phyloP scores from a whole-genome alignment of 2,113 vertebrate species.

The Ammodytes dubius region DNA sequence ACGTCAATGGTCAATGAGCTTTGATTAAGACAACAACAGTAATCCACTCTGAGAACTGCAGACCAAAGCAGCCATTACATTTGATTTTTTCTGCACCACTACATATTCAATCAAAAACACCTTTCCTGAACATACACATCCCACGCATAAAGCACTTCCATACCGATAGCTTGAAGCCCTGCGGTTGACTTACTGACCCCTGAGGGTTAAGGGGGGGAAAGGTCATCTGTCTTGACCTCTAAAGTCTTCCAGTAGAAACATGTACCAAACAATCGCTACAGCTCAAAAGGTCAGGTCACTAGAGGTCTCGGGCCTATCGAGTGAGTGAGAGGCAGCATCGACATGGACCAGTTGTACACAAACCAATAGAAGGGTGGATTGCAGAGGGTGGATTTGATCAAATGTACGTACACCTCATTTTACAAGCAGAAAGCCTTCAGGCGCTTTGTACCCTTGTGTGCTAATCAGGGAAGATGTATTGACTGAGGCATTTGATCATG shows the following conservation, averaged over 20 bases:
- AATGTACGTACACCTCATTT: constrained; percentile 55
- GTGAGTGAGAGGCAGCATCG: constrained; percentile 6
- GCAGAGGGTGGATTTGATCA: constrained; percentile 41
- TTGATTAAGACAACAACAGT: neutral
- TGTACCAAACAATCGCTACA: constrained; percentile 32
- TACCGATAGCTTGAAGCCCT: neutral
- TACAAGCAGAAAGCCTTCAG: constrained; percentile 39
- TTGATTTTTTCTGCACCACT: constrained; percentile 4
- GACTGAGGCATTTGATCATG: constrained; percentile 36
- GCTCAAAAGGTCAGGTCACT: constrained; percentile 34
- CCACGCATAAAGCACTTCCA: neutral
- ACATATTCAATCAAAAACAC: constrained; percentile 14
- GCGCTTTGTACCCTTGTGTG: constrained; percentile 33
- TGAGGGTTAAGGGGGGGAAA: constrained; percentile 48
- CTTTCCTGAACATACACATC: neutral
- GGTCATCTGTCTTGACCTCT: constrained; percentile 54
- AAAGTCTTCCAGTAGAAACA: constrained; percentile 29
- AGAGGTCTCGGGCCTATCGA: constrained; percentile 30
- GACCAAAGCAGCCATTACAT: neutral
- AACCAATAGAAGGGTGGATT: constrained; percentile 39
- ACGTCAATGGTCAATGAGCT: neutral
- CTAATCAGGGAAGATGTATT: constrained; percentile 42
- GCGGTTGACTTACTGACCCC: constrained; percentile 18
- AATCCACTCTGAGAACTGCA: neutral
- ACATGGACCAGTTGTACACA: neutral